Base-by-base conservation (phyloP, 2,888 invertebrate genomes). In the Arrhopalites spinosus region DNA sequence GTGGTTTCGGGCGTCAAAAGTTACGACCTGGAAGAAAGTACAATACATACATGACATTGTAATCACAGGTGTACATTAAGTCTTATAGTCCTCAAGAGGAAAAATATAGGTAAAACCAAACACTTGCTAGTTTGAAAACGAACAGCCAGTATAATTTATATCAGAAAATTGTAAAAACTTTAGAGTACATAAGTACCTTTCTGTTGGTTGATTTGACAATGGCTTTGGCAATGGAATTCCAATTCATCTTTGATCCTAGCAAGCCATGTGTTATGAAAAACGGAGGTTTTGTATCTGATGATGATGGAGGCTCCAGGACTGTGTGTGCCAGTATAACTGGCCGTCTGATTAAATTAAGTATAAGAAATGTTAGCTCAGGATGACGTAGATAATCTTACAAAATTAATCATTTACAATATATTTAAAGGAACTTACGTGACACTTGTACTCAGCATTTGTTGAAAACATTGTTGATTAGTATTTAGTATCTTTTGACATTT, bases 1-100 rank as follows among this genome's bases (percentile, higher is more conserved):
- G 86, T 98, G 98, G 86, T 98, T 98, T 84, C 98, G 89, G 7
- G 93, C 92, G 87, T 98, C 98, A 45, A 96, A 88, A 7, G 92
- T 88, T 78, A 94, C 89, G 0, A 95, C 87, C 90, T 90, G 79
- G 20, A 83, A 75, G n/a, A 53, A 27, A 61, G 45, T 25, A 43
- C 8, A 47, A 25, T n/a, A n/a, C 25, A 29, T 23, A 30, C 13
- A 61, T 1, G 25, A 75, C 74, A 43, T 36, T 36, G 36, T 36
- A 36, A 11, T 36, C n/a, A 36, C 36, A 36, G 11, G 11, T 36
- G 36, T 36, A 36, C 36, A 36, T 36, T 1, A 20, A 29, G 45
- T 53, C 11, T 47, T 2, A 56, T 72, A 72, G 64, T 53, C 2
- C 27, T n/a, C n/a, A n/a, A n/a, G n/a, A n/a, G n/a, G n/a, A n/a